phyloP scores from a whole-genome alignment of 2,888 invertebrate species.

The Hirtodrosophila confusa region DNA sequence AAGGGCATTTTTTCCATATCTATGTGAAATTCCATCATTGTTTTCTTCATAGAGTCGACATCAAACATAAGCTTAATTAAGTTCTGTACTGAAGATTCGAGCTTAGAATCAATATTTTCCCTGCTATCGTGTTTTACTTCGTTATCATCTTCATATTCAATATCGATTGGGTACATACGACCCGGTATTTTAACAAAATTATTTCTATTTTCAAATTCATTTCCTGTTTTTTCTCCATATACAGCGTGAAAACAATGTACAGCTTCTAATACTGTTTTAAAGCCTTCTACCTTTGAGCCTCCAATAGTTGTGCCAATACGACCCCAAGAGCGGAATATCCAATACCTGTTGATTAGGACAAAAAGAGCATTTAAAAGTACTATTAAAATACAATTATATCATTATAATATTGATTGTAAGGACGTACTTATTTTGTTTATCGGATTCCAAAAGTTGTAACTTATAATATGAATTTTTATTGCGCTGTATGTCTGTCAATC shows the following conservation, averaged over 20 bases:
- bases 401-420: not conserved
- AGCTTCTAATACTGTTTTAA: constrained; percentile 86
- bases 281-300: constrained; percentile 87
- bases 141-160: constrained; percentile 91
- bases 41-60: constrained; percentile 94
- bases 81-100: constrained; percentile 91
- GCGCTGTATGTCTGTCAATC: constrained; percentile 92
- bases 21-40: constrained; percentile 97
- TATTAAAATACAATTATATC: not conserved
- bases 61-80: constrained; percentile 95
- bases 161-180: constrained; percentile 89
- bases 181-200: constrained; percentile 90
- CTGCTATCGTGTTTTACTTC: constrained; percentile 70
- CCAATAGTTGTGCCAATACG: constrained; percentile 98
- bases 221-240: constrained; percentile 93
- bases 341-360: constrained; percentile 85
- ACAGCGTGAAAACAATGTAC: constrained; percentile 86
- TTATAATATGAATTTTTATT: constrained; percentile 98
- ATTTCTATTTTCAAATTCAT: constrained; percentile 89
- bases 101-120: constrained; percentile 85
- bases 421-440: constrained; percentile 86
- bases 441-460: constrained; percentile 93
- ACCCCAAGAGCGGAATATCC: constrained; percentile 97
- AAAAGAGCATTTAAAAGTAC: constrained; percentile 12
- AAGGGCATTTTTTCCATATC: constrained; percentile 99